phyloP scores from a whole-genome alignment of 2,113 vertebrate genomes.

The Hemiscyllium ocellatum region DNA sequence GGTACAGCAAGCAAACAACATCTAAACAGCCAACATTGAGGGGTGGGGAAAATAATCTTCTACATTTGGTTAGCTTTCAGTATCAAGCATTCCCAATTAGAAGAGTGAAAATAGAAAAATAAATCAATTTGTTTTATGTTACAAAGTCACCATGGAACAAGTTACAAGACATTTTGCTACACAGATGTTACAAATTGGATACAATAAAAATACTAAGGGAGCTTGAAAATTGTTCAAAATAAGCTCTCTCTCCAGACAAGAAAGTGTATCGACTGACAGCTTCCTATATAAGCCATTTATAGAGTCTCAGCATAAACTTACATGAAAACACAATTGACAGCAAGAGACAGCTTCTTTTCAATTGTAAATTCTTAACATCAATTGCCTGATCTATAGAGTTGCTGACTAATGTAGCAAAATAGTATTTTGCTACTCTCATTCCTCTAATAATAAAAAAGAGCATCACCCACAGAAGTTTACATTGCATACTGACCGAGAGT shows the following conservation, averaged over 20 bases:
- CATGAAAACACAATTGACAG: background rate
- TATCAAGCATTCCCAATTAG: background rate
- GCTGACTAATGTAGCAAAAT: background rate
- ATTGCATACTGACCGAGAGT: background rate
- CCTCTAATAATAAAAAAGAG: background rate
- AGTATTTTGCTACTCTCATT: background rate
- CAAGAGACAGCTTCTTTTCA: background rate
- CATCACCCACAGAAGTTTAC: background rate
- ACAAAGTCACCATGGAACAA: background rate
- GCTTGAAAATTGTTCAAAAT: background rate
- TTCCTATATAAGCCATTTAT: background rate
- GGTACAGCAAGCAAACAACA: background rate
- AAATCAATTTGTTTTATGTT: background rate
- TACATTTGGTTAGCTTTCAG: background rate
- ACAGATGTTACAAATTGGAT: background rate
- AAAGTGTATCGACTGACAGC: background rate
- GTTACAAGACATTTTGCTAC: background rate
- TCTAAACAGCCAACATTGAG: background rate
- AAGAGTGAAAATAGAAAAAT: background rate
- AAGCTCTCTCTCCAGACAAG: background rate
- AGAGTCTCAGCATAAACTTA: background rate
- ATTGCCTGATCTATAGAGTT: background rate
- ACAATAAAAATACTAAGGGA: background rate
- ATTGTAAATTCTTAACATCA: background rate
- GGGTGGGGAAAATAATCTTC: background rate